Evolutionary conservation across 2,113 vertebrate species (phyloP), one percentile per base, ranked within the genome.

Genomic region (Siphamia tubifer): DNA sequence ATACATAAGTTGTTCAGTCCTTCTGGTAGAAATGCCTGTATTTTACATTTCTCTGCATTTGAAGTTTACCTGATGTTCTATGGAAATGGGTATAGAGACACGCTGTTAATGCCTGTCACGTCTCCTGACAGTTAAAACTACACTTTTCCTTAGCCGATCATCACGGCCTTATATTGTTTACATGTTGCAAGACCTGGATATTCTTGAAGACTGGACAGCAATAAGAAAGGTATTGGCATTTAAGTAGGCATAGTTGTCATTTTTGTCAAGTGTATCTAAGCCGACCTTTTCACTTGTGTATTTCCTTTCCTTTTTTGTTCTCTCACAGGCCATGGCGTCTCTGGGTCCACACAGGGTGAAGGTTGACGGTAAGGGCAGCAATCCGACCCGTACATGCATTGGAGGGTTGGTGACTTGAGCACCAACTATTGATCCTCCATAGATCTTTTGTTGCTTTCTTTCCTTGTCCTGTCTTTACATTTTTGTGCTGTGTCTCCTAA

Each of bases 131-230:
- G n/a, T n/a, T n/a, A n/a, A n/a, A n/a, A n/a, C 25, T 17, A 10
- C 20, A 2, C 20, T 43, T 35, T 84, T 88, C 94, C 93, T 90
- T 95, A 93, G 94, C 94, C 10, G 3, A 28, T 51, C 63, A 47
- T 38, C 61, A 98, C 95, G 96, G 1, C 96, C 96, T n/a, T 98
- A 96, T 94, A 97, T 98, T 83, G 96, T 97, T 90, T 98, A 98
- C 93, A 98, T 98, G 96, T 90, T 98, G 79, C 96, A 98, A 88
- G 96, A 98, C 65, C 94, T 98, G 55, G 96, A 98, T 84, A 97
- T 98, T 74, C 95, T 98, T 79, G 96, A 98, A 91, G 96, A 98
- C 79, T 98, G 96, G 96, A 98, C 96, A 12, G 96, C 96, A 53
- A 98, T 98, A 87, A 94, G 96, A 83, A 98, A 98, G 94, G 96